A percentile compares a stretch with the other conserved stretches of the same genome.
Conservation (phyloP, 2,888 invertebrate species). For the Patella ulyssiponensis region DNA sequence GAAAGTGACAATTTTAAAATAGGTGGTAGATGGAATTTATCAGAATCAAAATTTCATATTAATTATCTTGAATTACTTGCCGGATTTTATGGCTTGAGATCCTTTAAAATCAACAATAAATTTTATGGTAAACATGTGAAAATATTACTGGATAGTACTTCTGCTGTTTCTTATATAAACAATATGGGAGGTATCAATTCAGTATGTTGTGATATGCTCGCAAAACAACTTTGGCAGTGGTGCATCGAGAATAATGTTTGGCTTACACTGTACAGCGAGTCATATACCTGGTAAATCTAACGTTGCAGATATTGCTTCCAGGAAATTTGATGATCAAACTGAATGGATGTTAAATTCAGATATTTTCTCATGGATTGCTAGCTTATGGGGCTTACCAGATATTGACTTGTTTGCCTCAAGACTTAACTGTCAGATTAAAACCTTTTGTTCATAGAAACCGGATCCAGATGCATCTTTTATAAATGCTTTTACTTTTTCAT, state of each 20-base stretch:
- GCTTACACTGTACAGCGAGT: neutral
- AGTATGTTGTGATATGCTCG: neutral
- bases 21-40: slow-evolving; percentile 2
- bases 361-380: too few species aligned
- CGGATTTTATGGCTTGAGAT: neutral
- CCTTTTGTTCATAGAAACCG: too few species aligned
- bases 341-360: too few species aligned
- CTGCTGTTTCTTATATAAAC: neutral
- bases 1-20: neutral
- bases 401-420: too few species aligned
- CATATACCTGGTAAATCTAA: neutral
- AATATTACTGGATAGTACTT: neutral
- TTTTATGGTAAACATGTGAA: neutral
- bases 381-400: too few species aligned
- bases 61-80: slow-evolving; percentile 1
- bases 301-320: neutral
- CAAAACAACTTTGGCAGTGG: neutral
- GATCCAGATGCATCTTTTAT: too few species aligned
- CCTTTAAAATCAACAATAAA: neutral
- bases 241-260: neutral
- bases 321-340: too few species aligned
- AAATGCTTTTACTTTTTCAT: too few species aligned
- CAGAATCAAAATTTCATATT: neutral
- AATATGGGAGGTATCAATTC: too few species aligned
- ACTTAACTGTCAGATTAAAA: too few species aligned